phyloP scores from a whole-genome alignment of 2,888 invertebrate species.

The Xanthorhoe spadicearia region DNA sequence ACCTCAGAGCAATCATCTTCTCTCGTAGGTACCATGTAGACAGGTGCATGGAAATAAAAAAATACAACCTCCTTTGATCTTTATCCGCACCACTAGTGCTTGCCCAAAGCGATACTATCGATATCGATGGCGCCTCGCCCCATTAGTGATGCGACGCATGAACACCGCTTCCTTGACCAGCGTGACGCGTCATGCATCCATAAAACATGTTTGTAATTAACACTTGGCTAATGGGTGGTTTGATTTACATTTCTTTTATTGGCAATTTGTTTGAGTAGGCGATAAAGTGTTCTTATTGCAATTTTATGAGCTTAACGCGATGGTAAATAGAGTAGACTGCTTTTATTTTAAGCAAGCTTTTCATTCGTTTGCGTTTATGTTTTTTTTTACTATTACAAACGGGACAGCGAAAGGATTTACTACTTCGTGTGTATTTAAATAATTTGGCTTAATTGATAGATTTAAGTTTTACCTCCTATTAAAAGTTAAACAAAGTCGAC shows the following conservation, averaged over 20 bases:
- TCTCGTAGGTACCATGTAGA: too few species aligned
- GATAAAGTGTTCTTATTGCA: conserved; percentile 14
- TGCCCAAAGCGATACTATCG: conserved; percentile 26
- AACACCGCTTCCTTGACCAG: conserved; percentile 27
- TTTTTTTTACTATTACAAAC: not conserved
- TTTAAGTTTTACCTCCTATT: not conserved
- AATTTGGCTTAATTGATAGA: not conserved
- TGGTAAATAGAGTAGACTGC: conserved; percentile 6
- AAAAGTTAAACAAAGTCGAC: too few species aligned
- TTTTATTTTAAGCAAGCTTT: conserved; percentile 2
- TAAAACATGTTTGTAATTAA: conserved; percentile 30
- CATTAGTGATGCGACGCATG: conserved; percentile 32
- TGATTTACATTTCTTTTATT: conserved; percentile 26
- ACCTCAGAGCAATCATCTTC: too few species aligned
- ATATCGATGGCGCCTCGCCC: conserved; percentile 31
- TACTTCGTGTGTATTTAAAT: not conserved
- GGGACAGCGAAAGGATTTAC: not conserved
- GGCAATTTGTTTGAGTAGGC: conserved; percentile 17
- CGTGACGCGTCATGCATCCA: conserved; percentile 33
- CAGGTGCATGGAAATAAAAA: not conserved
- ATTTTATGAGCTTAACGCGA: conserved; percentile 15
- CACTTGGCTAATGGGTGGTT: conserved; percentile 28
- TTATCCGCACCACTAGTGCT: conserved; percentile 19
- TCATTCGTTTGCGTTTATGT: not conserved
- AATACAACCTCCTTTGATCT: conserved; percentile 7